Evolutionary conservation across 2,888 invertebrate genomes (phyloP), one percentile per base, ranked within the genome.

Genomic region (Sinhomidia bicolor): DNA sequence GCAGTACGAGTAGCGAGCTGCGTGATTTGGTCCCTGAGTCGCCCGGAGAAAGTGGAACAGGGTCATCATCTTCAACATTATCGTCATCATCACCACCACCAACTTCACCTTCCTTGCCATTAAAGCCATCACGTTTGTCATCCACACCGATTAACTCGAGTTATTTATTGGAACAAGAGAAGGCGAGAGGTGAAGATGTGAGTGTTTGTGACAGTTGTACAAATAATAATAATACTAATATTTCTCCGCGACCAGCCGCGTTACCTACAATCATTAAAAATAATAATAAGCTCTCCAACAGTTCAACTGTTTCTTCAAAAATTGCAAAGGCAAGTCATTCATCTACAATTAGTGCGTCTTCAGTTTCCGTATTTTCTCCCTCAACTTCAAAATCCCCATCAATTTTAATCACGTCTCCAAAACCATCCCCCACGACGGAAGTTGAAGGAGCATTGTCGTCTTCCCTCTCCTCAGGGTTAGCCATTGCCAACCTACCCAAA

Each of bases 11-110:
- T 65, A 83, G 78, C 32, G 82, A 88, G 51, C 78, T 88, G 83
- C 83, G 83, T 51, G 82, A 76, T 76, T 83, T 83, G 83, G 88
- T 88, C 57, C 83, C 88, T 88, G 88, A 83, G 82, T 88, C 47
- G 78, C 78, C 88, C 82, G 78, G 88, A 82, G 88, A 88, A 88
- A 88, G 88, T 88, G 79, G 88, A 88, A 88, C 88, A 88, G 88
- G 82, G 83, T 88, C 88, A 88, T 88, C 86, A 76, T 76, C 86
- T 57, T 57, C 79, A 79, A 60, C 17, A 65, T 71, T 68, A 76
- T 82, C 83, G 36, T 54, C 62, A 65, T 29, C 32, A 51, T 20
- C 57, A 88, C 41, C 62, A 83, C 65, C 83, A 68, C 29, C 88
- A 79, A n/a, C 68, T 36, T 76, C 87, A 82, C 87, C 62, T 80